These are phyloP conservation scores for Gonioctena quinquepunctata DNA, from an alignment of 1,140 invertebrate species.

Conservation along the genomic window DNA sequence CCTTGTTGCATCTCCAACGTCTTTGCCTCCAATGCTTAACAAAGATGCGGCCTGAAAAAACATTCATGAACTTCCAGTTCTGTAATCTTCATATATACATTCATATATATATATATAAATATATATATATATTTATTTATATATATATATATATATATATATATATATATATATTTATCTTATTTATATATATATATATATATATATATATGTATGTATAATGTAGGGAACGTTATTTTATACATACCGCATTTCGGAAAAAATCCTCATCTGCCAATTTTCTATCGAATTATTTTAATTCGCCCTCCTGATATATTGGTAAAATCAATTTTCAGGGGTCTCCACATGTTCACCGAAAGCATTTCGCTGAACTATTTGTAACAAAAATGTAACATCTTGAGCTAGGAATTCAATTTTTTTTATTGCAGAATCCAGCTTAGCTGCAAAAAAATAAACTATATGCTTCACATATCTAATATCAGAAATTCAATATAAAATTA, in stretches of 20 bases:
- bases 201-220: neutral
- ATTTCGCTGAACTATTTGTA: neutral
- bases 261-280: slow-evolving; percentile 3
- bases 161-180: neutral
- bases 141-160: neutral
- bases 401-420: neutral
- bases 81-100: neutral
- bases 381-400: neutral
- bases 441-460: neutral
- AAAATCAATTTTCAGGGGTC: neutral
- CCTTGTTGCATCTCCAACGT: slow-evolving; percentile 3
- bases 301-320: neutral
- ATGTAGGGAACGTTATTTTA: neutral
- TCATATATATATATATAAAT: too few species aligned
- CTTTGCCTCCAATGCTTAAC: slow-evolving; percentile 4
- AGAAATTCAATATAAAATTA: slow-evolving; percentile 4
- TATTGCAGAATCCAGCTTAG: neutral
- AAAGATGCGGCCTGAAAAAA: slow-evolving; percentile 3
- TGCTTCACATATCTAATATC: neutral
- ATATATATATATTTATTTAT: neutral
- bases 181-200: neutral
- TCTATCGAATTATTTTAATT: slow-evolving; percentile 1
- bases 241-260: neutral
- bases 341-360: neutral
- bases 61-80: neutral